These are phyloP conservation scores for Chrysomallon squamiferum DNA, from an alignment of 1,140 invertebrate genomes.

Conservation along the genomic window DNA sequence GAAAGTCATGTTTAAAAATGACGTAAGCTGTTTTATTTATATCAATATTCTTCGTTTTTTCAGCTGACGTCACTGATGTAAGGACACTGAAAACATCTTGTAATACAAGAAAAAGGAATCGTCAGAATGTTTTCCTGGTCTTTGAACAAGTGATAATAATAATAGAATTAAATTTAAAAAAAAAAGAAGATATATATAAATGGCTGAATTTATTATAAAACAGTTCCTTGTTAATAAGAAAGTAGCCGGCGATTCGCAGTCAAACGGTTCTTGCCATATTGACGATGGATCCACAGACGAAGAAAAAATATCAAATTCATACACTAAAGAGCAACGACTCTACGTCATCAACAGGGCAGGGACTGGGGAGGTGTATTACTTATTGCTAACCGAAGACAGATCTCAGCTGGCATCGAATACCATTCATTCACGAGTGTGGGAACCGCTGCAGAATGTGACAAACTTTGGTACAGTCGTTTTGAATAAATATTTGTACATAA, in stretches of 20 bases:
- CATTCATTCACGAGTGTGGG: slow-evolving; percentile 34
- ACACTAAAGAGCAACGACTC: slow-evolving; percentile 26
- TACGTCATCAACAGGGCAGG: slow-evolving; percentile 42
- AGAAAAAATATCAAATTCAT: not conserved
- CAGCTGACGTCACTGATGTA: too few relatives aligned
- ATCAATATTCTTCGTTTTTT: too few relatives aligned
- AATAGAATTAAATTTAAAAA: too few relatives aligned
- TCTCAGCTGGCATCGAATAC: slow-evolving; percentile 22
- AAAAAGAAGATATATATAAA: too few relatives aligned
- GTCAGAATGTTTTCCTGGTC: too few relatives aligned
- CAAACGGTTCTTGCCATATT: not conserved
- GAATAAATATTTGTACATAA: slow-evolving; percentile 36
- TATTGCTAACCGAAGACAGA: slow-evolving; percentile 24
- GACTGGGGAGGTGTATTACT: slow-evolving; percentile 35
- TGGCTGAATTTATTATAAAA: too few relatives aligned
- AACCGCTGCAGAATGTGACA: slow-evolving; percentile 23
- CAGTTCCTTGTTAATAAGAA: too few relatives aligned
- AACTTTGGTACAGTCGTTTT: slow-evolving; percentile 42
- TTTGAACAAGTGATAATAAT: too few relatives aligned
- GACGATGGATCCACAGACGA: slow-evolving; percentile 12
- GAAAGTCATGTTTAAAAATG: too few relatives aligned
- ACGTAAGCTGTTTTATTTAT: too few relatives aligned
- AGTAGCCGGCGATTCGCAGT: not conserved
- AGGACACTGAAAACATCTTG: too few relatives aligned
- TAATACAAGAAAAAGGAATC: too few relatives aligned